Evolutionary conservation across 2,797 vertebrate genomes (phyloP).

Genomic region (Rhadinocentrus ornatus): DNA sequence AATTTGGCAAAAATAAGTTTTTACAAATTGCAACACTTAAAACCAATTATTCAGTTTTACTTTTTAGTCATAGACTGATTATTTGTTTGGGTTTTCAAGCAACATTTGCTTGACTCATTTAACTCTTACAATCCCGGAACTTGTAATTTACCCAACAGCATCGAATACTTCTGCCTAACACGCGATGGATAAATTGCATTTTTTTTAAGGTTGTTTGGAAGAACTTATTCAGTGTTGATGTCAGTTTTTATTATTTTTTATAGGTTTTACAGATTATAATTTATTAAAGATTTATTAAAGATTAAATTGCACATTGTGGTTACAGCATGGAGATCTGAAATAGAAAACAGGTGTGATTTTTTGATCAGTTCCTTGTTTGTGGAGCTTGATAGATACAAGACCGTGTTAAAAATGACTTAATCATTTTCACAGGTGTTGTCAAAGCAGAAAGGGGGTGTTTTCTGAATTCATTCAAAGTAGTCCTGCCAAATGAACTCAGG

Average conservation of each 20-base stretch:
- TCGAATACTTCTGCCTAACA: constrained; percentile 26
- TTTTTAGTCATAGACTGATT: constrained; percentile 68
- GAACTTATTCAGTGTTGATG: constrained; percentile 9
- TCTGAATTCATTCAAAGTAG: constrained; percentile 40
- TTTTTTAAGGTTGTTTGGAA: constrained; percentile 5
- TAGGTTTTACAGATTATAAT: constrained; percentile 25
- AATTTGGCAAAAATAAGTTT: constrained; percentile 72
- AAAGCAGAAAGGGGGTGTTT: constrained; percentile 37
- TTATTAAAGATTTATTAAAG: no score
- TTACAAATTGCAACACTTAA: constrained; percentile 73
- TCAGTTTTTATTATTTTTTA: constrained; percentile 12
- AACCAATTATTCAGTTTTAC: constrained; percentile 72
- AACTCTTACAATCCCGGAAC: constrained; percentile 31
- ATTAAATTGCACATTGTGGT: constrained; percentile 41
- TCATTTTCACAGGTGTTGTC: constrained; percentile 63
- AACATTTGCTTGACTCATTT: constrained; percentile 57
- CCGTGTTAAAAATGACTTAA: constrained; percentile 48
- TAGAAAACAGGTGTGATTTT: constrained; percentile 53
- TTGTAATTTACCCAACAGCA: constrained; percentile 12
- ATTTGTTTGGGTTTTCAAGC: constrained; percentile 68
- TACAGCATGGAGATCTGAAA: constrained; percentile 34
- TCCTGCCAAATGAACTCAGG: constrained; percentile 57
- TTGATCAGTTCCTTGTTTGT: constrained; percentile 35
- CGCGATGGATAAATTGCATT: constrained; percentile 7
- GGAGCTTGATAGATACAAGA: constrained; percentile 39